These are phyloP conservation scores for Drosophila subquinaria DNA, from an alignment of 2,888 invertebrate species.

Conservation along the genomic window DNA sequence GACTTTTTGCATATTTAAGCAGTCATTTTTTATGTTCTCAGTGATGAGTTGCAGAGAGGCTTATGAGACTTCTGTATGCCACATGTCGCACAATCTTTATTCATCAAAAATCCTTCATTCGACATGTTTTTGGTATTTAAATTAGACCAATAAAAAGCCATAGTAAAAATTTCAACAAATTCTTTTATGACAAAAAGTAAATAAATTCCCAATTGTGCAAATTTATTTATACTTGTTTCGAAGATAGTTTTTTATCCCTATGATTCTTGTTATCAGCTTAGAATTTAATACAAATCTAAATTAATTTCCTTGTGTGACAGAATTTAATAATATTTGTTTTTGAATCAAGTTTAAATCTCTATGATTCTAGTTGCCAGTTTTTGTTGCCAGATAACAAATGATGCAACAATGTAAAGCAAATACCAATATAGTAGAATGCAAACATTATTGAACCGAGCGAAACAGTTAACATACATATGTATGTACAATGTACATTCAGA, in stretches of 20 bases:
- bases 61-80: not conserved
- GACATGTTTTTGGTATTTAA: not conserved
- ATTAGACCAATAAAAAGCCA: not conserved
- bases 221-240: too few relatives aligned
- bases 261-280: too few relatives aligned
- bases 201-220: too few relatives aligned
- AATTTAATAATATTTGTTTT: not conserved
- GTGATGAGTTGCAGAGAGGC: not conserved
- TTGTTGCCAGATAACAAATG: conserved; percentile 1
- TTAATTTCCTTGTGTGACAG: not conserved
- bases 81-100: not conserved
- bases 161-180: not conserved
- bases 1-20: conserved; percentile 9
- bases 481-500: conserved; percentile 10
- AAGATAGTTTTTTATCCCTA: too few relatives aligned
- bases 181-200: too few relatives aligned
- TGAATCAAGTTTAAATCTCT: not conserved
- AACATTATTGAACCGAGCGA: conserved; percentile 48
- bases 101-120: not conserved
- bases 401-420: conserved; percentile 6
- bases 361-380: not conserved
- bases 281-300: too few relatives aligned
- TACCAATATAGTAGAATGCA: conserved; percentile 38
- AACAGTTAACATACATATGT: conserved; percentile 27
- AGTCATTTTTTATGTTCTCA: not conserved